Conservation (phyloP, 2,113 vertebrate genomes). For the Otocyon megalotis region DNA sequence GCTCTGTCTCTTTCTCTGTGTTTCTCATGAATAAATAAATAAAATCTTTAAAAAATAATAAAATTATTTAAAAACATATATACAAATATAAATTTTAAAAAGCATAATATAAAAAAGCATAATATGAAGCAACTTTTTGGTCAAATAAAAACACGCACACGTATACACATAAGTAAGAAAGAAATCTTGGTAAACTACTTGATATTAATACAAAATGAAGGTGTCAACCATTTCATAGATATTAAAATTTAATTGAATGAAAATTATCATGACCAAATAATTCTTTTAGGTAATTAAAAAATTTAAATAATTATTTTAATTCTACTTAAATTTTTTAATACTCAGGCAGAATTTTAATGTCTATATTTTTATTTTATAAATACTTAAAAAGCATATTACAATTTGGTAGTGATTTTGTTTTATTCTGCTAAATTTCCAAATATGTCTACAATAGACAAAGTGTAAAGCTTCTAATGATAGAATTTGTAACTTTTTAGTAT, state of each 20-base stretch:
- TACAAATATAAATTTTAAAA: background rate
- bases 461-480: background rate
- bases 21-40: too few relatives aligned
- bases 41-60: background rate
- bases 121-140: background rate
- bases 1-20: too few relatives aligned
- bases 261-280: background rate
- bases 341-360: background rate
- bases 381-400: too few relatives aligned
- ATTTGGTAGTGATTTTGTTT: background rate
- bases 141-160: background rate
- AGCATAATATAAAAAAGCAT: too few relatives aligned
- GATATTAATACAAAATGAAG: background rate
- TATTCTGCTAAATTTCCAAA: background rate
- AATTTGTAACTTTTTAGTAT: background rate
- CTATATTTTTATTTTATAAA: background rate
- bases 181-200: background rate
- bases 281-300: background rate
- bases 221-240: background rate
- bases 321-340: background rate
- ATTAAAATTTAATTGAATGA: slow-evolving; percentile 6
- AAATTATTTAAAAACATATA: background rate
- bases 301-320: background rate
- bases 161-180: background rate
- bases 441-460: background rate